Percentiles rank a stretch among this genome's conserved stretches.
phyloP scores from a whole-genome alignment of 1,140 invertebrate genomes.

The Eueides isabella region DNA sequence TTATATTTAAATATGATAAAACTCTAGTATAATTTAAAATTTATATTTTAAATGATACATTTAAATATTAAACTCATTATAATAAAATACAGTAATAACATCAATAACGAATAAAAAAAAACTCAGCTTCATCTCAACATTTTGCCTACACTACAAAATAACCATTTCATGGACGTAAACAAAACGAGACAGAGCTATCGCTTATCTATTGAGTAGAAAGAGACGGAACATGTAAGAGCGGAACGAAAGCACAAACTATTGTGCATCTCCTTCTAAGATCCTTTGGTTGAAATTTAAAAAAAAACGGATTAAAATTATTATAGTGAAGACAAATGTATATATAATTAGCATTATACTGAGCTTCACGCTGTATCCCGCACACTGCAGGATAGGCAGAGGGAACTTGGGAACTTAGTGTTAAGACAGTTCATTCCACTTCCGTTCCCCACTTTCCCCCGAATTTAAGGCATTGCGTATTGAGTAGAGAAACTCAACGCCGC shows the following conservation, averaged over 20 bases:
- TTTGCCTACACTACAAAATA: slow-evolving; percentile 59
- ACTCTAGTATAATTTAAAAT: too few relatives aligned
- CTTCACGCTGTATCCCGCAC: too few relatives aligned
- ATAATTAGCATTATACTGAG: neutral
- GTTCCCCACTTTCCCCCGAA: too few relatives aligned
- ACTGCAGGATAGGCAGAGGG: too few relatives aligned
- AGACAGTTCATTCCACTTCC: too few relatives aligned
- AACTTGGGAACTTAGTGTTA: too few relatives aligned
- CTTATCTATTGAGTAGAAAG: slow-evolving; percentile 59
- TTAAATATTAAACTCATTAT: neutral
- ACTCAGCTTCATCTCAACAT: slow-evolving; percentile 33
- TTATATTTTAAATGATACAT: neutral
- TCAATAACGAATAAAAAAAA: too few relatives aligned
- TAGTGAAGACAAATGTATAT: neutral
- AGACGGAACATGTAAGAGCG: slow-evolving; percentile 54
- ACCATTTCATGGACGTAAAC: slow-evolving; percentile 76
- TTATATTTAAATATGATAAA: too few relatives aligned
- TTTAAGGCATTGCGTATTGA: too few relatives aligned
- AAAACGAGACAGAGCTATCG: slow-evolving; percentile 70
- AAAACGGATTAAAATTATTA: slow-evolving; percentile 41
- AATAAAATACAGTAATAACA: too few relatives aligned
- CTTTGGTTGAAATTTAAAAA: slow-evolving; percentile 59
- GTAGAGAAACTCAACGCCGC: too few relatives aligned
- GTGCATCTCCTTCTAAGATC: slow-evolving; percentile 60
- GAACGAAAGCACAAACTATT: slow-evolving; percentile 53